Evolutionary conservation across 2,888 invertebrate genomes (phyloP).

Genomic region (Hedya salicella): DNA sequence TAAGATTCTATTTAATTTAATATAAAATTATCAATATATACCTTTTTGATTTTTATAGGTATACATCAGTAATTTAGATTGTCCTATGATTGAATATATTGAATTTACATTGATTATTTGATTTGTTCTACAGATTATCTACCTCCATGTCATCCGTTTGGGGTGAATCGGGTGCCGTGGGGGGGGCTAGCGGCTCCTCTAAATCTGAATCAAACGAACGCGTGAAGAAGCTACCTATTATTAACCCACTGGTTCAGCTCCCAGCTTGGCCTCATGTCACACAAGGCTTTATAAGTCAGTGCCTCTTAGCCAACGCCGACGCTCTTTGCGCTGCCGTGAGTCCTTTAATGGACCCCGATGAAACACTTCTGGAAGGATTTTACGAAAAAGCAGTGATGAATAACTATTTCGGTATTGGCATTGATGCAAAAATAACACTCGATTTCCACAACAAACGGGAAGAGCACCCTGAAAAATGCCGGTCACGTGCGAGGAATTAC

Average conservation of each 20-base stretch:
- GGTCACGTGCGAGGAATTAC: conserved; percentile 96
- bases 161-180: conserved; percentile 71
- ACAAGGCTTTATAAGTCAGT: conserved; percentile 96
- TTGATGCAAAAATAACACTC: conserved; percentile 98
- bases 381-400: conserved; percentile 99
- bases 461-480: conserved; percentile 98
- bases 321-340: conserved; percentile 98
- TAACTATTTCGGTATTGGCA: conserved; percentile 99
- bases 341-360: conserved; percentile 96
- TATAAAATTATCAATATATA: too few relatives aligned
- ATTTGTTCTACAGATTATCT: conserved; percentile 70
- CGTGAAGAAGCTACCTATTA: conserved; percentile 92
- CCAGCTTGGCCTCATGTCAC: conserved; percentile 95
- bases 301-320: conserved; percentile 97
- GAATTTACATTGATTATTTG: background rate
- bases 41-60: too few relatives aligned
- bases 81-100: too few relatives aligned
- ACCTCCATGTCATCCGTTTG: conserved; percentile 83
- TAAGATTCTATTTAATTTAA: too few relatives aligned
- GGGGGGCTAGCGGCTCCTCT: conserved; percentile 57
- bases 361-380: conserved; percentile 93
- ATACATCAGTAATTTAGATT: too few relatives aligned
- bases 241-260: conserved; percentile 93
- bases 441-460: conserved; percentile 99
- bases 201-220: conserved; percentile 84